Percentiles rank a stretch among this genome's conserved stretches.
Conservation (phyloP, 1,140 invertebrate species). For the Phymastichus coffea region DNA sequence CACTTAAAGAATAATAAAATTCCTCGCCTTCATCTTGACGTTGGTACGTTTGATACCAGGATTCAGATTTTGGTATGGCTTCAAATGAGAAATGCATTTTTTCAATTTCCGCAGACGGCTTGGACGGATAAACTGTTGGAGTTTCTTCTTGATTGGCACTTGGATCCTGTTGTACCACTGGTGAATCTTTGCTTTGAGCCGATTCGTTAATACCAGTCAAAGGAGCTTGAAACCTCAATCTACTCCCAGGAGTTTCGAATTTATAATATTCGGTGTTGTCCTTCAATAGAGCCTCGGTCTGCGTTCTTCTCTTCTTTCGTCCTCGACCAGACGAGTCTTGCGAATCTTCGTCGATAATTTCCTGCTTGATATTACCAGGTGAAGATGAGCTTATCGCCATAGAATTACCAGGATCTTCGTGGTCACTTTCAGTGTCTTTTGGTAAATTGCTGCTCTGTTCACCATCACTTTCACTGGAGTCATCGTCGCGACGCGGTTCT, state of each 20-base stretch:
- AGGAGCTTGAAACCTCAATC: slow-evolving; percentile 53
- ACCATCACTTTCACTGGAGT: slow-evolving; percentile 55
- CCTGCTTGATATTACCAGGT: slow-evolving; percentile 35
- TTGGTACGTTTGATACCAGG: slow-evolving; percentile 77
- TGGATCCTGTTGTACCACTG: slow-evolving; percentile 1
- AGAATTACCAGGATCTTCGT: slow-evolving; percentile 28
- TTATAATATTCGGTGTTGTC: slow-evolving; percentile 67
- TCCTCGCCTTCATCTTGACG: slow-evolving; percentile 72
- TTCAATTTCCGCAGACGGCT: slow-evolving; percentile 62
- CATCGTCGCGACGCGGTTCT: slow-evolving; percentile 64
- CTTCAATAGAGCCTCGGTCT: slow-evolving; percentile 61
- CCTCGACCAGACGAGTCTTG: slow-evolving; percentile 38
- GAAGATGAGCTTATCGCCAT: slow-evolving; percentile 35
- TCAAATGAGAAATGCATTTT: slow-evolving; percentile 76
- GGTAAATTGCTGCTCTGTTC: slow-evolving; percentile 50
- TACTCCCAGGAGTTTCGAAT: slow-evolving; percentile 62
- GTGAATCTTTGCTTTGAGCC: slow-evolving; percentile 30
- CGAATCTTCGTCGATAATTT: slow-evolving; percentile 44
- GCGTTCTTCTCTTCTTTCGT: slow-evolving; percentile 58
- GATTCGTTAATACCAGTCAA: slow-evolving; percentile 41
- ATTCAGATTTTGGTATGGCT: slow-evolving; percentile 67
- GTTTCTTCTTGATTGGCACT: slow-evolving; percentile 28
- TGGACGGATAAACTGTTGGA: slow-evolving; percentile 47
- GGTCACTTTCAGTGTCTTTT: slow-evolving; percentile 54
- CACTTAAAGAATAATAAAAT: slow-evolving; percentile 53